Conservation (phyloP, 2,113 vertebrate species). For the Callorhinus ursinus region DNA sequence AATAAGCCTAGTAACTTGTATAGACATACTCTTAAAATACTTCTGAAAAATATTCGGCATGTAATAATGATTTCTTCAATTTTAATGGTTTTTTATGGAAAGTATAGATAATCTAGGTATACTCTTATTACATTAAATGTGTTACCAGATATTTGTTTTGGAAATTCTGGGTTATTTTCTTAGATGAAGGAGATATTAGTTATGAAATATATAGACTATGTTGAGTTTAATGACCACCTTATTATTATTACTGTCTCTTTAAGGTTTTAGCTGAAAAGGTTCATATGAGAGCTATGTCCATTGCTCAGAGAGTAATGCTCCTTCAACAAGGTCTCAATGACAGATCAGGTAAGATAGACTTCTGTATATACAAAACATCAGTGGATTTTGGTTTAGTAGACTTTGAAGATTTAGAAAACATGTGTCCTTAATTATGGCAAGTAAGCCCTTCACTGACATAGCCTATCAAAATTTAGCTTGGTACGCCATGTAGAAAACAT, state of each 20-base stretch:
- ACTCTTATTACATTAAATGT: slow-evolving; percentile 29
- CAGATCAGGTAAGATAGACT: slow-evolving; percentile 90
- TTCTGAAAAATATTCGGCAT: slow-evolving; percentile 47
- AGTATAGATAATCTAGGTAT: background rate
- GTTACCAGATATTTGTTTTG: background rate
- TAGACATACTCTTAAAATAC: slow-evolving; percentile 22
- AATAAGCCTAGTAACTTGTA: background rate
- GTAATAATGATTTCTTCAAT: background rate
- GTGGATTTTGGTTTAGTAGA: slow-evolving; percentile 31
- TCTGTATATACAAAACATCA: background rate
- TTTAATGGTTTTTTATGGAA: background rate
- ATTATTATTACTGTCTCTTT: slow-evolving; percentile 62
- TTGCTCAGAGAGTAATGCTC: slow-evolving; percentile 95
- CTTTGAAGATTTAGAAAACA: background rate
- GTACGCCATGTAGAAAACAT: background rate
- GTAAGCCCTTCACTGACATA: background rate
- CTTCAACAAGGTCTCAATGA: slow-evolving; percentile 95
- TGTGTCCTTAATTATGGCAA: background rate
- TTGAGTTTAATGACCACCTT: slow-evolving; percentile 33
- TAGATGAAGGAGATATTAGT: background rate
- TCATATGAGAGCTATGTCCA: slow-evolving; percentile 93
- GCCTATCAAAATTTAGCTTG: background rate
- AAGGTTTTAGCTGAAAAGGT: slow-evolving; percentile 97
- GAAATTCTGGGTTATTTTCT: slow-evolving; percentile 36
- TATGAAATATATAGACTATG: slow-evolving; percentile 13